A percentile compares a stretch with the other conserved stretches of the same genome.
phyloP scores from a whole-genome alignment of 2,113 vertebrate species.

The Xenopus laevis region DNA sequence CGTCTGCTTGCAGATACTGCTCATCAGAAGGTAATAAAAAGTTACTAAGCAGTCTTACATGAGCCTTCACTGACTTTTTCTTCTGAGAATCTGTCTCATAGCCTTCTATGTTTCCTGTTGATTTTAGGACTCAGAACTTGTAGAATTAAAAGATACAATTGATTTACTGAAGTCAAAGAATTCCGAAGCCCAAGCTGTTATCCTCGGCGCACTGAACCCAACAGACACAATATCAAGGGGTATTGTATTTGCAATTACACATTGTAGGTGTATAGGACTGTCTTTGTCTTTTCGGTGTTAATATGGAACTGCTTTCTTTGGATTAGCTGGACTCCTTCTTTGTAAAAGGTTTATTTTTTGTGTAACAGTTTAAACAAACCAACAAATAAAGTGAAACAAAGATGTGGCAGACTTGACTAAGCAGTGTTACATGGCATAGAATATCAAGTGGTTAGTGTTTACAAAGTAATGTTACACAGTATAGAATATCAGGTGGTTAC shows the following conservation, averaged over 20 bases:
- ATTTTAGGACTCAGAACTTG: conserved; percentile 79
- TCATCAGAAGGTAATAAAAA: conserved; percentile 81
- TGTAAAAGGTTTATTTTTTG: no score
- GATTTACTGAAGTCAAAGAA: conserved; percentile 84
- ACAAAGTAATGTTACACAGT: no score
- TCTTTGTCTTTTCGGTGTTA: not conserved
- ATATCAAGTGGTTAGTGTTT: no score
- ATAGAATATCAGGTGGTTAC: no score
- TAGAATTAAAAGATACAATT: conserved; percentile 87
- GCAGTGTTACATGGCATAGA: no score
- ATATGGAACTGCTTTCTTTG: not conserved
- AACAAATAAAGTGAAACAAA: no score
- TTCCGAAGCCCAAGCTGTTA: conserved; percentile 88
- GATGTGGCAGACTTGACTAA: no score
- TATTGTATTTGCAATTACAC: conserved; percentile 41
- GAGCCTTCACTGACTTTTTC: not conserved
- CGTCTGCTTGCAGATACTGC: conserved; percentile 82
- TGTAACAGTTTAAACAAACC: no score
- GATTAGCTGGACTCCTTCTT: not conserved
- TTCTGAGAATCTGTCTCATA: not conserved
- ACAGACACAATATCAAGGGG: conserved; percentile 80
- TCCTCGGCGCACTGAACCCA: conserved; percentile 83
- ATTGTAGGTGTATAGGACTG: not conserved
- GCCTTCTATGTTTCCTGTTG: not conserved
- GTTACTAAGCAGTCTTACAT: not conserved